Conservation (phyloP, 2,888 invertebrate species). For the Opisthograptis luteolata region DNA sequence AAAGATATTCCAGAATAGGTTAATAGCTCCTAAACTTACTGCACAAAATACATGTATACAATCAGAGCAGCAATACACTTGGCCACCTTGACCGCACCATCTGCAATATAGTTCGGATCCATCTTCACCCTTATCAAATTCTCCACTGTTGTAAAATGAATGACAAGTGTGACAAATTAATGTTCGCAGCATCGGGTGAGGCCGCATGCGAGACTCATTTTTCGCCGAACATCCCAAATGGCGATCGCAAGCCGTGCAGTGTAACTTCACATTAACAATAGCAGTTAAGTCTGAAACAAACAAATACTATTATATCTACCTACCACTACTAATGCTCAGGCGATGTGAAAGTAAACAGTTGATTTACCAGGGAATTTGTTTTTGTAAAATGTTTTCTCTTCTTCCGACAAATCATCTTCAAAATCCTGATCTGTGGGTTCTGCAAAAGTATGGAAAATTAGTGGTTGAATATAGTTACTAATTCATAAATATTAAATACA, state of each 20-base stretch:
- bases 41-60: slow-evolving; percentile 90
- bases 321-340: too few species aligned
- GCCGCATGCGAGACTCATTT: slow-evolving; percentile 86
- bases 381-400: slow-evolving; percentile 80
- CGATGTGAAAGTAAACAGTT: background rate
- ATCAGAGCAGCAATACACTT: slow-evolving; percentile 91
- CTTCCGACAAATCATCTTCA: slow-evolving; percentile 79
- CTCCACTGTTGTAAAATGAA: slow-evolving; percentile 91
- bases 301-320: background rate
- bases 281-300: slow-evolving; percentile 78
- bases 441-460: slow-evolving; percentile 46
- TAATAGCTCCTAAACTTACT: slow-evolving; percentile 61
- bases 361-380: slow-evolving; percentile 73
- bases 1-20: too few species aligned
- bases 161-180: slow-evolving; percentile 89
- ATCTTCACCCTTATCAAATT: slow-evolving; percentile 93
- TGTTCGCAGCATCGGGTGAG: slow-evolving; percentile 89
- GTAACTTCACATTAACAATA: slow-evolving; percentile 85
- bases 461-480: background rate
- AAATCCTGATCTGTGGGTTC: slow-evolving; percentile 77
- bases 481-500: background rate
- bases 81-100: slow-evolving; percentile 93
- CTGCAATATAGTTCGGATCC: slow-evolving; percentile 92
- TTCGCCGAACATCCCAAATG: slow-evolving; percentile 89
- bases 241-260: slow-evolving; percentile 90